Evolutionary conservation across 2,113 vertebrate genomes (phyloP), one percentile per base, ranked within the genome.

Genomic region (Mobula birostris): DNA sequence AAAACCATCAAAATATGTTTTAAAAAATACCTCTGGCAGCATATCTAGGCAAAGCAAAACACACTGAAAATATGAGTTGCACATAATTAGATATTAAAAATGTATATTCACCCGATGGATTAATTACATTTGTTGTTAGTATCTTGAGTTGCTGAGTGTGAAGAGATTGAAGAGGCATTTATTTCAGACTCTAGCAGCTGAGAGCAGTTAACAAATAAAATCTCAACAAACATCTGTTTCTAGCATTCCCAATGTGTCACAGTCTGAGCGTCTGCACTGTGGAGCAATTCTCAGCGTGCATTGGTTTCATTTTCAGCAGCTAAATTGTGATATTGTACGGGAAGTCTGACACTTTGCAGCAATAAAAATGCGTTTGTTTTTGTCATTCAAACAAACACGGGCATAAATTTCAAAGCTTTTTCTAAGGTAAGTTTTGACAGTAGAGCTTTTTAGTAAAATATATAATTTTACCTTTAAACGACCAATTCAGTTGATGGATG

Each of bases 181-280:
- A 32, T 90, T 90, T 32, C 63, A 63, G 32, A n/a, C n/a, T 12
- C 85, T 90, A 61, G 85, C 85, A 90, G 85, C 85, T 90, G 85
- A 68, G 61, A 61, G 29, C 85, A 66, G 15, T 90, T 90, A 90
- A 88, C 85, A 88, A 87, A 56, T 61, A 27, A 90, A 66, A n/a
- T 90, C 61, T 90, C 85, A 90, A 27, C 85, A 90, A 90, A 90
- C 85, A 90, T 90, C 85, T 90, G 85, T 90, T 90, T 63, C 85
- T 32, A 90, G n/a, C 61, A 90, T 90, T 90, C 85, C 85, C 85
- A 90, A n/a, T 90, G 66, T 90, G 61, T 90, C n/a, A 90, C 85
- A 90, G 85, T 32, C 85, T 90, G 85, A 90, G 61, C 66, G 85
- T 90, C 85, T 90, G 85, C 85, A 66, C 61, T 68, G 85, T 90